Conservation (phyloP, 2,888 invertebrate species). For the Phengaris arion region DNA sequence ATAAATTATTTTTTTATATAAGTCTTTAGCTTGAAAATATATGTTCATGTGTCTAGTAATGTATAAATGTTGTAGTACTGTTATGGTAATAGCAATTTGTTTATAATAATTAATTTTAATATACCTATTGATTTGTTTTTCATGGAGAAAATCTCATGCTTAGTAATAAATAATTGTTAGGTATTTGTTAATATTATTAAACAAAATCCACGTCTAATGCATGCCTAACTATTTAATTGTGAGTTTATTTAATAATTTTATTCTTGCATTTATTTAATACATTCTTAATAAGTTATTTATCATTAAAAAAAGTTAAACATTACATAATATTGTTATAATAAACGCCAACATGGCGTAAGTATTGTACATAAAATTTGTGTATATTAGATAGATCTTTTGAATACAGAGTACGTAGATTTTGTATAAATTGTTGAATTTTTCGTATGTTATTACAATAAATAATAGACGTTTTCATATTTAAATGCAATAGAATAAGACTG, state of each 20-base stretch:
- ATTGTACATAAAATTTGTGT: slow-evolving; percentile 26
- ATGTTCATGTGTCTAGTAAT: too few relatives aligned
- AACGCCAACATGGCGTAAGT: neutral
- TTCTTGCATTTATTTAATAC: neutral
- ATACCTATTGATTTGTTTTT: too few relatives aligned
- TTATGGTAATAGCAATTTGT: too few relatives aligned
- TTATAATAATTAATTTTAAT: too few relatives aligned
- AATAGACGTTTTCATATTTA: slow-evolving; percentile 42
- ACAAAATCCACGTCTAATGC: too few relatives aligned
- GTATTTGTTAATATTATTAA: too few relatives aligned
- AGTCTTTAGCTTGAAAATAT: neutral
- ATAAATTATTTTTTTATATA: neutral
- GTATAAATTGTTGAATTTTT: slow-evolving; percentile 29
- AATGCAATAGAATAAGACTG: slow-evolving; percentile 62
- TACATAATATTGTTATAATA: neutral
- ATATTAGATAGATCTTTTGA: slow-evolving; percentile 30
- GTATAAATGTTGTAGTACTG: too few relatives aligned
- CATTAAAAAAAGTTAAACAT: neutral
- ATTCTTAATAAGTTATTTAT: neutral
- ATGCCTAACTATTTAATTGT: too few relatives aligned
- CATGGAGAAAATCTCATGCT: too few relatives aligned
- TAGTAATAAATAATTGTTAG: too few relatives aligned
- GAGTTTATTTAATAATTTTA: too few relatives aligned
- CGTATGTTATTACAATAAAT: slow-evolving; percentile 32
- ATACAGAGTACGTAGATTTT: slow-evolving; percentile 28